A percentile compares a stretch with the other conserved stretches of the same genome.
These are phyloP conservation scores for Willowsia nigromaculata DNA, from an alignment of 2,888 invertebrate genomes.

Conservation along the genomic window DNA sequence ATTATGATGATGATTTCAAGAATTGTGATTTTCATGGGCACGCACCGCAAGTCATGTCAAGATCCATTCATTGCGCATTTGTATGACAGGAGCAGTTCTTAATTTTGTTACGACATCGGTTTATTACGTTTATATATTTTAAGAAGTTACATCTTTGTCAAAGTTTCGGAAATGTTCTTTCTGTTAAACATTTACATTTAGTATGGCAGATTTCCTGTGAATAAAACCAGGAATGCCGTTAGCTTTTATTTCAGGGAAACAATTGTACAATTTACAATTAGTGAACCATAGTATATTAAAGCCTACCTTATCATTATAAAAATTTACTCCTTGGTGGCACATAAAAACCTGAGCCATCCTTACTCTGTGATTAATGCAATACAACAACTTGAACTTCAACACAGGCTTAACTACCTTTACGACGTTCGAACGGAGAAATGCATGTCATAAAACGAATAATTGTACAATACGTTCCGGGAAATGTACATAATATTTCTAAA, in stretches of 20 bases:
- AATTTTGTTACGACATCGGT: constrained; percentile 24
- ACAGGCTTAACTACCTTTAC: background rate
- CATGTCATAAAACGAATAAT: background rate
- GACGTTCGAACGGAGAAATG: background rate
- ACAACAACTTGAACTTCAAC: constrained; percentile 24
- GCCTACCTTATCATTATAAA: constrained; percentile 17
- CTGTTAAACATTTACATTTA: background rate
- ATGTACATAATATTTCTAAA: background rate
- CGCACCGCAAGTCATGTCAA: too few species aligned
- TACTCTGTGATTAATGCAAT: constrained; percentile 32
- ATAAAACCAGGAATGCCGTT: constrained; percentile 51
- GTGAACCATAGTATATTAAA: constrained; percentile 25
- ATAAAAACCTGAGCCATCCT: constrained; percentile 43
- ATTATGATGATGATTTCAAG: too few species aligned
- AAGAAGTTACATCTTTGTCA: constrained; percentile 33
- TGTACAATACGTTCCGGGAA: constrained; percentile 2
- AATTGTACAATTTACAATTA: constrained; percentile 14
- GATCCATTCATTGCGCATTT: background rate
- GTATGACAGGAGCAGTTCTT: background rate
- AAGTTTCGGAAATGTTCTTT: background rate
- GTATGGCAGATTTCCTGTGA: constrained; percentile 47
- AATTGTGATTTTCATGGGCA: background rate
- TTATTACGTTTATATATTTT: constrained; percentile 19
- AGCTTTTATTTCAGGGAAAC: constrained; percentile 20
- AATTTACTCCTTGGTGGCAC: constrained; percentile 46